Base-by-base conservation (phyloP, 2,113 vertebrate species). In the Eublepharis macularius region DNA sequence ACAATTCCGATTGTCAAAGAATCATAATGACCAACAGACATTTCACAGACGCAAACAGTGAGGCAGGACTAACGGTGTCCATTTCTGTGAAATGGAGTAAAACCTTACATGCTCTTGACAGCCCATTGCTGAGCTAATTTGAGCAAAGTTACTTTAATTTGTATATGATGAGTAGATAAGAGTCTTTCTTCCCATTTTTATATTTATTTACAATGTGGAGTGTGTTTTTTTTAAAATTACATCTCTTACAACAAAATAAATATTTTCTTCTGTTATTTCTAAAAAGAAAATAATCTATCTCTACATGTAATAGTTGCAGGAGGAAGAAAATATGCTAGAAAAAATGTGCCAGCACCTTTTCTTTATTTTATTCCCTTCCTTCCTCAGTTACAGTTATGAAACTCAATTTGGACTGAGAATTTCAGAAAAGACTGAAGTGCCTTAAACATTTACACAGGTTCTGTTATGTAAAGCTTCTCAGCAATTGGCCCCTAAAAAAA, bases 191-290 rank as follows among this genome's bases (percentile, higher is more conserved):
- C 51, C 49, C 39, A 73, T 85, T 72, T 60, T 63, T 73, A 80
- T 36, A 80, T 80, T 47, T 85, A 85, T 85, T 85, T 85, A 85
- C 84, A 85, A 73, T 5, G 73, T 49, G 51, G 76, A 63, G 41
- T 63, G n/a, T 66, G 26, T n/a, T 39, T 45, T 75, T 82, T 85
- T 72, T 45, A 1, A 80, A 85, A 85, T 74, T 85, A 80, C 84
- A 80, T 85, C 70, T 85, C 76, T 80, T 85, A 85, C 84, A 73
- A 85, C 68, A 85, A 85, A 85, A 85, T 85, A 85, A 85, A 85
- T 85, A 79, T 69, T 85, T 60, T 84, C 54, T 76, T 57, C 76
- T 73, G 72, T 80, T 85, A 49, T 85, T 63, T 85, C 76, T 85
- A 80, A 80, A 85, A 85, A 73, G 68, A 80, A 85, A 85, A 85